phyloP scores from a whole-genome alignment of 1,140 invertebrate genomes.

The Orchestia grillus region DNA sequence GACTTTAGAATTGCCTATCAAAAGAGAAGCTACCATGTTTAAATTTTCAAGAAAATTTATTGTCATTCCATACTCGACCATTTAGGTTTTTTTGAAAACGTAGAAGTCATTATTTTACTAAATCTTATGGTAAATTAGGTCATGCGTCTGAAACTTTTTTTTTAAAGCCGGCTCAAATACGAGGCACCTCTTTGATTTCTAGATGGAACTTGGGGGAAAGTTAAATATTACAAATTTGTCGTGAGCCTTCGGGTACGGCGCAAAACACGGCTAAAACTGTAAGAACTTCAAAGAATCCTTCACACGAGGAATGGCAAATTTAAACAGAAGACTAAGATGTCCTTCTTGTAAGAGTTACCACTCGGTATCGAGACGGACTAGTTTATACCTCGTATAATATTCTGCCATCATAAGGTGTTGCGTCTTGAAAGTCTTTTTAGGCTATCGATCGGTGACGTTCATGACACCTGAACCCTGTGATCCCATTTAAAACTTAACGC shows the following conservation, averaged over 20 bases:
- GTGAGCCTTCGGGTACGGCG: neutral
- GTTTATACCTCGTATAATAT: neutral
- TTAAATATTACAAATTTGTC: neutral
- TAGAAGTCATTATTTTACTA: neutral
- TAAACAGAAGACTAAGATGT: neutral
- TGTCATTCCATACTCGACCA: neutral
- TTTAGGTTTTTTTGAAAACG: neutral
- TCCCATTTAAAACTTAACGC: neutral
- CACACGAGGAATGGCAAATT: neutral
- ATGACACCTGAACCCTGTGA: neutral
- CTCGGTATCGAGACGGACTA: neutral
- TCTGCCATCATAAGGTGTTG: neutral
- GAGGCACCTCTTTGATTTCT: neutral
- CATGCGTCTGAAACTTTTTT: neutral
- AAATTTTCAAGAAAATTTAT: neutral
- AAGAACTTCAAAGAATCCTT: constrained; percentile 15
- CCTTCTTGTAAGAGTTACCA: neutral
- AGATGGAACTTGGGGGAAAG: neutral
- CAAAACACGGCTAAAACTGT: neutral
- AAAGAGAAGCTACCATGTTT: neutral
- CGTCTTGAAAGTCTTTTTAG: neutral
- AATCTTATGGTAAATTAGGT: neutral
- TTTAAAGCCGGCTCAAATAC: neutral
- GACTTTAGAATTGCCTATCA: neutral
- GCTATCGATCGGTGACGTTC: neutral